Base-by-base conservation (phyloP, 2,797 vertebrate genomes). In the Columba guinea region DNA sequence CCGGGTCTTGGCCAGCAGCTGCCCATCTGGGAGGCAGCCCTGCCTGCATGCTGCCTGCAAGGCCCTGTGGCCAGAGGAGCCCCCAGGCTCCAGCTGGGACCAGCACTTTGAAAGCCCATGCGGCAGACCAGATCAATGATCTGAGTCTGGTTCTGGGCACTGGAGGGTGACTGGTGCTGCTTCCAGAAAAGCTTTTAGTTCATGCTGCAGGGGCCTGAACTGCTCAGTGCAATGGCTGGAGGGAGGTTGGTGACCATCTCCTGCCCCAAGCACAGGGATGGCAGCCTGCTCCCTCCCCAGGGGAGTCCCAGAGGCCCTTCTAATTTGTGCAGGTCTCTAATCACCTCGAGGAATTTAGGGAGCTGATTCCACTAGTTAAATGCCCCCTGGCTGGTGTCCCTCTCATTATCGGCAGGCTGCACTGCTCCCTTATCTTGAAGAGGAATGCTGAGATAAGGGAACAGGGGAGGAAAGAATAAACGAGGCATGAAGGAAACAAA, bases 341-440 rank as follows among this genome's bases (percentile, higher is more conserved):
- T 83, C 93, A 84, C 86, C 77, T 34, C 23, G 53, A 92, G 90
- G 80, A 95, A 93, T 88, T 94, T 18, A 74, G 69, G 16, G 77
- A 92, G 46, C 70, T 70, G 32, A 74, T 32, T 92, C 75, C 86
- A 92, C 85, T 77, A 93, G 60, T 63, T 56, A 81, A 93, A 95
- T 62, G 75, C 34, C 81, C 93, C 86, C 75, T 28, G 78, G 93
- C 90, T 95, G 56, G 24, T 77, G 88, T 67, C 37, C 34, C 75
- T 78, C 87, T 94, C 68, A 34, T 92, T 87, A 90, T 64, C 55
- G 80, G 44, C 80, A 71, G 60, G 32, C 86, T 90, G 56, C 75
- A 92, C 41, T 96, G 78, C 86, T 92, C 88, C 75, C 86, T 96
- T 96, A 95, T 95, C 95, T 85, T 85, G 48, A 80, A 92, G 73